A percentile compares a stretch with the other conserved stretches of the same genome.
These are phyloP conservation scores for Agrypnus murinus DNA, from an alignment of 2,888 invertebrate genomes.

Conservation along the genomic window DNA sequence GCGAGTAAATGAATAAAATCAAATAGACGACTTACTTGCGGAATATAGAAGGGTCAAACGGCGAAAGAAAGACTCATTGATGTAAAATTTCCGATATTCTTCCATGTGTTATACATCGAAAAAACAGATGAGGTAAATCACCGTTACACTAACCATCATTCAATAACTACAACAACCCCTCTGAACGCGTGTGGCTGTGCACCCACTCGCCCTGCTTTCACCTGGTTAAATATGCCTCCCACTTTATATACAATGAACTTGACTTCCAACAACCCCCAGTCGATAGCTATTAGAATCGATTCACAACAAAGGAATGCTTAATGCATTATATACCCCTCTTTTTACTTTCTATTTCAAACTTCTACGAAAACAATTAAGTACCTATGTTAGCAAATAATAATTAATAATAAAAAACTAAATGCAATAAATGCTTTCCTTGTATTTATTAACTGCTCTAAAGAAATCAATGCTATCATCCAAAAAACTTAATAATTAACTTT, in stretches of 20 bases:
- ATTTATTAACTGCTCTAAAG: no score
- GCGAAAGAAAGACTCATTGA: no score
- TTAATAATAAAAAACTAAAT: no score
- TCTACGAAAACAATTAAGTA: conserved; percentile 1
- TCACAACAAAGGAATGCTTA: conserved; percentile 46
- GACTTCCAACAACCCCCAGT: conserved; percentile 56
- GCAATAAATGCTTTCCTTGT: no score
- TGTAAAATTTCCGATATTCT: background rate
- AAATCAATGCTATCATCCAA: no score
- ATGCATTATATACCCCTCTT: conserved; percentile 30
- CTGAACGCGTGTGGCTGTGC: conserved; percentile 46
- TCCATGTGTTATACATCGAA: background rate
- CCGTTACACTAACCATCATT: conserved; percentile 6
- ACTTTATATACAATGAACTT: conserved; percentile 55
- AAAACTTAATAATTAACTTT: no score
- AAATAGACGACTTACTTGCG: no score
- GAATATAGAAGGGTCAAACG: no score
- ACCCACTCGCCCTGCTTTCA: conserved; percentile 43
- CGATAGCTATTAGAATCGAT: conserved; percentile 55
- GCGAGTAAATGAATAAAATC: background rate
- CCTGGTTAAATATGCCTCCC: conserved; percentile 54
- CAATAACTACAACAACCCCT: conserved; percentile 33
- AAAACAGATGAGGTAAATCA: background rate
- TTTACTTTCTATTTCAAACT: conserved; percentile 44
- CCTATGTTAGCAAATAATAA: no score